phyloP scores from a whole-genome alignment of 2,797 vertebrate species.

The Borostomias antarcticus region DNA sequence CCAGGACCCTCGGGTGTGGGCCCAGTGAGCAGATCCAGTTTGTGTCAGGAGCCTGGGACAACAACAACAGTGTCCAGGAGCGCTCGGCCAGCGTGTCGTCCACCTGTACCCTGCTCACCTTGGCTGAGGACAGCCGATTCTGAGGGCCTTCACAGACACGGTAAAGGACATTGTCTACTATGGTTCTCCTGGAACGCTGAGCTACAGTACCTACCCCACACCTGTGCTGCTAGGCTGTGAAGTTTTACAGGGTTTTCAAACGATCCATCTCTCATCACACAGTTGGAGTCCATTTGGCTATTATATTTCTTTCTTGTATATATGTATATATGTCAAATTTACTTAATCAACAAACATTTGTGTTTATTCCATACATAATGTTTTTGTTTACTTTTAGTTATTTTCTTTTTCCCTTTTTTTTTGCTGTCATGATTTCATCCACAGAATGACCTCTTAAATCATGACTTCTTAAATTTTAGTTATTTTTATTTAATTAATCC shows the following conservation, averaged over 20 bases:
- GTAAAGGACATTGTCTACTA: background rate
- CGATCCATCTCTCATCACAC: slow-evolving; percentile 21
- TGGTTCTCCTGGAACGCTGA: background rate
- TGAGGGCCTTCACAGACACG: slow-evolving; percentile 24
- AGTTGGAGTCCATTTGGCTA: slow-evolving; percentile 23
- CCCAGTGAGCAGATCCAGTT: slow-evolving; percentile 36
- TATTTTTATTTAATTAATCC: slow-evolving; percentile 39
- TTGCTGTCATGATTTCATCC: slow-evolving; percentile 40
- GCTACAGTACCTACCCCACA: background rate
- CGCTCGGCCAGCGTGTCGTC: slow-evolving; percentile 81
- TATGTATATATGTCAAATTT: slow-evolving; percentile 20
- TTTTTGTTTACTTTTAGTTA: slow-evolving; percentile 5
- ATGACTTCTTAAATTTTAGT: slow-evolving; percentile 63
- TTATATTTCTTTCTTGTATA: slow-evolving; percentile 15
- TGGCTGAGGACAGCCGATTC: slow-evolving; percentile 47
- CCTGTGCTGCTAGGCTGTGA: slow-evolving; percentile 5
- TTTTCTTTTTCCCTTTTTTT: slow-evolving; percentile 36
- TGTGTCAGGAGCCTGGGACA: slow-evolving; percentile 55
- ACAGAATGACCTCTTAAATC: slow-evolving; percentile 58
- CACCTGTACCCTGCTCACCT: slow-evolving; percentile 72
- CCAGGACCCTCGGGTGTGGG: slow-evolving; percentile 39
- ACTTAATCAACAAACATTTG: background rate
- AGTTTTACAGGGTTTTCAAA: slow-evolving; percentile 12
- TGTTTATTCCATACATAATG: slow-evolving; percentile 13
- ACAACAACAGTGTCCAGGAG: slow-evolving; percentile 69